Evolutionary conservation across 1,140 invertebrate species (phyloP), one percentile per base, ranked within the genome.

Genomic region (Delia radicum): DNA sequence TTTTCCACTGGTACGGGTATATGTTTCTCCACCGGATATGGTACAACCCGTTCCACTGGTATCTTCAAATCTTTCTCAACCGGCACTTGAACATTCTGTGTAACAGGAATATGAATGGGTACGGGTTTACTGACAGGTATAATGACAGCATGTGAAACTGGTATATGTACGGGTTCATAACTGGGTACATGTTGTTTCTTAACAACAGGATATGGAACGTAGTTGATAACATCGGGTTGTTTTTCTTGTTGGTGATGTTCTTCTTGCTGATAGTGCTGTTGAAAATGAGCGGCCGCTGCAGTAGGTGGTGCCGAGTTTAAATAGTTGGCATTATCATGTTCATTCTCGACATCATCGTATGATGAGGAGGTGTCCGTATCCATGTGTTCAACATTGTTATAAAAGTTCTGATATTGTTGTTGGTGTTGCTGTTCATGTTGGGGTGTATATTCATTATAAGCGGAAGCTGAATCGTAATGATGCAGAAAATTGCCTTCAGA

Each of bases 1-100:
- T 94, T 93, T 80, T 93, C 91, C 4, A 94, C 90, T 4, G 92
- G 92, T 80, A 93, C 92, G 0, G 91, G 91, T 8, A 93, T 88
- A 65, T 92, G 89, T 81, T 93, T 93, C 77, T 93, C 91, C 5
- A 94, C 90, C 3, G 92, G 90, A 85, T 91, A 92, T 0, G 92
- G 92, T 2, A 93, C 89, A 67, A 91, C 90, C 79, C 93, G 93
- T 81, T 92, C 92, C 63, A 93, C 88, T 0, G 92, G 91, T 69
- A 93, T 89, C 5, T 89, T 90, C 8, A 94, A 88, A 75, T 93
- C 93, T 80, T 91, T 92, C 73, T 93, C 89, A 18, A 93, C 89
- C 0, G 92, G 90, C 27, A 93, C 90, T 0, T 91, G 88, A 0
- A 93, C 89, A 2, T 92, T 91, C 77, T 93, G 91, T 0, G 91